Evolutionary conservation across 35 echinoderm and acorn worm species (phyloP).

Genomic region (Acanthaster planci): DNA sequence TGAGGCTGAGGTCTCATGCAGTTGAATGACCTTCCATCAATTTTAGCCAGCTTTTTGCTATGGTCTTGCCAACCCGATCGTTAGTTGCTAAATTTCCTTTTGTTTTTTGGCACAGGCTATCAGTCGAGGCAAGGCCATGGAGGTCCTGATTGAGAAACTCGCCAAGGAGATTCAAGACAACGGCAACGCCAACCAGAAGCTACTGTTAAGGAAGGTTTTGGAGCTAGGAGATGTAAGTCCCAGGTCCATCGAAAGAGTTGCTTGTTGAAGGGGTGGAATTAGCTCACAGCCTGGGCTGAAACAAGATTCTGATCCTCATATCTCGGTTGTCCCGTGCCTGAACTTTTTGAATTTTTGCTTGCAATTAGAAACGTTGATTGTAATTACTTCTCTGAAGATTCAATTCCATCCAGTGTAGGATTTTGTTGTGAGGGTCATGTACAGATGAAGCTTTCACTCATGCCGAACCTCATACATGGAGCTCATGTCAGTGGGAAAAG

Average conservation of each 20-base stretch:
- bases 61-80: neutral
- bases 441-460: too few species aligned
- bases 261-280: neutral
- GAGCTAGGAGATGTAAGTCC: slow-evolving; percentile 93
- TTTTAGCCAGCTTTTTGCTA: neutral
- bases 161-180: slow-evolving; percentile 69
- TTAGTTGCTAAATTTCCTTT: neutral
- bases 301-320: neutral
- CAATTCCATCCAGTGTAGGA: too few species aligned
- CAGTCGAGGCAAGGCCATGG: slow-evolving; percentile 54
- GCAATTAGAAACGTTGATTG: too few species aligned
- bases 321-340: too few species aligned
- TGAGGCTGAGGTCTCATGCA: too few species aligned
- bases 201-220: slow-evolving; percentile 67
- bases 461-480: too few species aligned
- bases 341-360: too few species aligned
- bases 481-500: too few species aligned
- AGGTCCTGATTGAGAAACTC: slow-evolving; percentile 55
- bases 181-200: slow-evolving; percentile 54
- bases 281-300: neutral
- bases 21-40: too few species aligned
- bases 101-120: slow-evolving; percentile 58
- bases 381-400: too few species aligned
- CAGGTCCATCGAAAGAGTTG: too few species aligned
- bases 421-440: too few species aligned